Evolutionary conservation across 2,113 vertebrate species (phyloP).

Genomic region (Centropristis striata): DNA sequence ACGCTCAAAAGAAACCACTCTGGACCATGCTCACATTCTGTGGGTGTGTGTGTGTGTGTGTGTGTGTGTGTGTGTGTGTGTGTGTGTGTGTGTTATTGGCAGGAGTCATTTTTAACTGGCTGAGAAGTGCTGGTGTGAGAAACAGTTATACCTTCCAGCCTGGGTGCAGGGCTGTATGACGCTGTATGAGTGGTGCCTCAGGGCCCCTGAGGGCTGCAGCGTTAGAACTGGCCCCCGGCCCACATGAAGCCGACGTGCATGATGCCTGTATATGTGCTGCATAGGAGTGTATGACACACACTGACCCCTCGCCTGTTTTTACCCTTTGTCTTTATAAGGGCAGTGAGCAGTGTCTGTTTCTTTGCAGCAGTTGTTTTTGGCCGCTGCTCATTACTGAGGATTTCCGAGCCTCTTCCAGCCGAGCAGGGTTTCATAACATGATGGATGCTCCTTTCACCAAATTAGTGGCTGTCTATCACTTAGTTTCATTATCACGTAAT

Average conservation of each 20-base stretch:
- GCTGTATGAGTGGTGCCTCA: slow-evolving; percentile 15
- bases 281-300: neutral
- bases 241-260: slow-evolving; percentile 7
- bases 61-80: slow-evolving; percentile 33
- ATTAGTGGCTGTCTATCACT: slow-evolving; percentile 35
- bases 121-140: slow-evolving; percentile 61
- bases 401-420: slow-evolving; percentile 23
- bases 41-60: slow-evolving; percentile 32
- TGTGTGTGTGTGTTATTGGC: too few relatives aligned
- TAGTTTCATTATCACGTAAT: neutral
- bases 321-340: slow-evolving; percentile 67
- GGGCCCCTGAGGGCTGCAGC: slow-evolving; percentile 22
- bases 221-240: slow-evolving; percentile 35
- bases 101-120: slow-evolving; percentile 62
- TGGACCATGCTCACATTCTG: slow-evolving; percentile 29
- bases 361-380: slow-evolving; percentile 62
- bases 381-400: slow-evolving; percentile 32
- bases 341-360: slow-evolving; percentile 29
- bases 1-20: slow-evolving; percentile 35
- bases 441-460: slow-evolving; percentile 37
- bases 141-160: slow-evolving; percentile 50
- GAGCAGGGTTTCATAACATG: slow-evolving; percentile 36
- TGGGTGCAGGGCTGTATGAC: slow-evolving; percentile 2
- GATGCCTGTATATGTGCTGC: neutral
- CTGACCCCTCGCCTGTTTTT: neutral